Percentiles rank a stretch among this genome's conserved stretches.
phyloP scores from a whole-genome alignment of 2,888 invertebrate genomes.

The Polydrusus tereticollis region DNA sequence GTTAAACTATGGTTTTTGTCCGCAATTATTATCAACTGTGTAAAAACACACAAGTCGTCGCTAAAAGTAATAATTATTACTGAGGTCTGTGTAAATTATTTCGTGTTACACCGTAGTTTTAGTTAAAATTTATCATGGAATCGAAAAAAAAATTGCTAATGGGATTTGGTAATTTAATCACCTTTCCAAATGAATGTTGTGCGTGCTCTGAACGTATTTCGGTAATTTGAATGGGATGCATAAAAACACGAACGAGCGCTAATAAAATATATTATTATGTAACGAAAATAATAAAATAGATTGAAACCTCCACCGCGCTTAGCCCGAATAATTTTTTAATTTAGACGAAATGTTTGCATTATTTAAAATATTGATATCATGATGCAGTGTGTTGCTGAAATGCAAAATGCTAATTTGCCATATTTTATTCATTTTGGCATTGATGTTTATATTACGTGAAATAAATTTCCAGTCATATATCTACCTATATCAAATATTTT shows the following conservation, averaged over 20 bases:
- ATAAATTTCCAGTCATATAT: conserved; percentile 4
- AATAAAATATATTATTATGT: conserved; percentile 1
- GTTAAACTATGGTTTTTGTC: too few species aligned
- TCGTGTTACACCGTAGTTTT: not conserved
- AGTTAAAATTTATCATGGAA: conserved; percentile 1
- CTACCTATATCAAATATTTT: conserved; percentile 2
- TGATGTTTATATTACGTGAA: conserved; percentile 12
- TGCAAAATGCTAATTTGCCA: conserved; percentile 22
- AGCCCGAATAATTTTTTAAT: not conserved
- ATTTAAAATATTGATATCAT: conserved; percentile 12
- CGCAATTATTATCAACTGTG: too few species aligned
- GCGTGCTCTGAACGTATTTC: not conserved
- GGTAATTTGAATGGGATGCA: conserved; percentile 2
- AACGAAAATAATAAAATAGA: conserved; percentile 2
- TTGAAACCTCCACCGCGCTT: not conserved
- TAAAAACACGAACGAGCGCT: conserved; percentile 7
- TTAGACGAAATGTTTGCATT: conserved; percentile 19
- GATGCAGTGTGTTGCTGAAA: not conserved
- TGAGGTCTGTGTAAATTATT: not conserved
- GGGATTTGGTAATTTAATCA: conserved; percentile 11
- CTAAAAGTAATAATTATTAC: too few species aligned
- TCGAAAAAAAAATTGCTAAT: conserved; percentile 12
- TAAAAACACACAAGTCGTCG: too few species aligned
- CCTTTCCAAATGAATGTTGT: conserved; percentile 10
- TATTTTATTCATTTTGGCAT: conserved; percentile 19